These are phyloP conservation scores for Sphaerophoria taeniata DNA, from an alignment of 2,888 invertebrate species.

Conservation along the genomic window DNA sequence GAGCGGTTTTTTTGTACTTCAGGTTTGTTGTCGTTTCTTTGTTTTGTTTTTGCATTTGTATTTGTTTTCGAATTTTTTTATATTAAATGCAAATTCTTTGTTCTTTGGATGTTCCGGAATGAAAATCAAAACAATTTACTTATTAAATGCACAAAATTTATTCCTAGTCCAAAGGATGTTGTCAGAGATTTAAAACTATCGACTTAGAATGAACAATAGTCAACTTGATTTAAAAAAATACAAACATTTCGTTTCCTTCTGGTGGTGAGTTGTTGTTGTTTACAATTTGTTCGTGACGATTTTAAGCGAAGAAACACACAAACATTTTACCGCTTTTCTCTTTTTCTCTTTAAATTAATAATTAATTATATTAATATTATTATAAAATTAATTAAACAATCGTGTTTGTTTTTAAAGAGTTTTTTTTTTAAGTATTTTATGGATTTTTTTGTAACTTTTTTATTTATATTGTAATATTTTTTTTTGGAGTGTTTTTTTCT, in stretches of 20 bases:
- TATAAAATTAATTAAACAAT: slow-evolving; percentile 75
- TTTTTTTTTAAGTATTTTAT: slow-evolving; percentile 66
- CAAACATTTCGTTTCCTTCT: slow-evolving; percentile 20
- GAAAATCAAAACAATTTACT: slow-evolving; percentile 15
- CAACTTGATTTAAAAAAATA: slow-evolving; percentile 31
- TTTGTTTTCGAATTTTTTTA: slow-evolving; percentile 46
- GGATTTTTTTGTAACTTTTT: slow-evolving; percentile 64
- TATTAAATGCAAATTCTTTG: slow-evolving; percentile 64
- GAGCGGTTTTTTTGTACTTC: slow-evolving; percentile 71
- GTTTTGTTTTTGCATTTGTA: slow-evolving; percentile 48
- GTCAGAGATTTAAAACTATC: neutral
- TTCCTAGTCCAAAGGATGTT: slow-evolving; percentile 2
- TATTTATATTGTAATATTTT: slow-evolving; percentile 63
- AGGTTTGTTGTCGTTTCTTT: slow-evolving; percentile 48
- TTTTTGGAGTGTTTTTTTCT: slow-evolving; percentile 53
- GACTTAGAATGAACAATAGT: slow-evolving; percentile 22
- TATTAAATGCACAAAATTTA: slow-evolving; percentile 1
- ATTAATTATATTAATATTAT: slow-evolving; percentile 72
- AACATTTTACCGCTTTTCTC: slow-evolving; percentile 71
- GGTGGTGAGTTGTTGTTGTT: slow-evolving; percentile 13
- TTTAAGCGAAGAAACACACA: slow-evolving; percentile 43
- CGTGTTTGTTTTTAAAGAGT: slow-evolving; percentile 63
- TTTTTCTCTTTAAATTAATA: slow-evolving; percentile 74
- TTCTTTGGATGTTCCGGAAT: slow-evolving; percentile 9
- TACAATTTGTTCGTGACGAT: neutral